Conservation (phyloP, 2,888 invertebrate species). For the Eilema depressum region DNA sequence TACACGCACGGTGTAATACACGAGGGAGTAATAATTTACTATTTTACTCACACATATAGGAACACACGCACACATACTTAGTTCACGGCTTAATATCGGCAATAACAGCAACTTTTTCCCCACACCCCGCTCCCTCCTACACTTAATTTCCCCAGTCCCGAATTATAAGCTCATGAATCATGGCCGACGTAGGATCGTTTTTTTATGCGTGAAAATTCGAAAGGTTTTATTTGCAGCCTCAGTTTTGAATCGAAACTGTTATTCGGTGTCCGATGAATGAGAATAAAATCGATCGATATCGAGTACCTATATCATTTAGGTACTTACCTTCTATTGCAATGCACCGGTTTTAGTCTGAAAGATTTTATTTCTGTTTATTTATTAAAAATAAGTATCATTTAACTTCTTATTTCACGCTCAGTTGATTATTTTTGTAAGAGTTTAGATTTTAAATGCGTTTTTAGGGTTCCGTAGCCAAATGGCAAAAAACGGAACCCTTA, state of each 20-base stretch:
- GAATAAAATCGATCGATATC: constrained; percentile 33
- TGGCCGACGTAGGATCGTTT: constrained; percentile 50
- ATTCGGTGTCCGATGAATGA: constrained; percentile 34
- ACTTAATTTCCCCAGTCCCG: constrained; percentile 69
- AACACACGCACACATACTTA: constrained; percentile 41
- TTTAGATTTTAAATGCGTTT: no score
- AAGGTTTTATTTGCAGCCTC: constrained; percentile 42
- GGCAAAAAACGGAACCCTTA: no score
- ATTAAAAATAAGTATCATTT: no score
- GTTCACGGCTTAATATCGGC: constrained; percentile 72
- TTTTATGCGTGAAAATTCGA: constrained; percentile 34
- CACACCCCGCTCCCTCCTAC: constrained; percentile 50
- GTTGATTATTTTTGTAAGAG: no score
- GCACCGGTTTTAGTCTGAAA: neutral
- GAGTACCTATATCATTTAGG: constrained; percentile 18
- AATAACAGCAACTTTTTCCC: constrained; percentile 65
- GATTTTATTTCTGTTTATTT: no score
- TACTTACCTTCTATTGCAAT: no score
- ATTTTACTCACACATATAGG: constrained; percentile 52
- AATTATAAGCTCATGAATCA: constrained; percentile 78
- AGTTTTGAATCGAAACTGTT: constrained; percentile 46
- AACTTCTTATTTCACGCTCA: no score
- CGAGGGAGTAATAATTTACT: constrained; percentile 71
- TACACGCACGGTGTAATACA: constrained; percentile 56
- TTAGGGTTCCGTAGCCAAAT: no score